Evolutionary conservation across 1,140 invertebrate genomes (phyloP).

Genomic region (Acyrthosiphon pisum): DNA sequence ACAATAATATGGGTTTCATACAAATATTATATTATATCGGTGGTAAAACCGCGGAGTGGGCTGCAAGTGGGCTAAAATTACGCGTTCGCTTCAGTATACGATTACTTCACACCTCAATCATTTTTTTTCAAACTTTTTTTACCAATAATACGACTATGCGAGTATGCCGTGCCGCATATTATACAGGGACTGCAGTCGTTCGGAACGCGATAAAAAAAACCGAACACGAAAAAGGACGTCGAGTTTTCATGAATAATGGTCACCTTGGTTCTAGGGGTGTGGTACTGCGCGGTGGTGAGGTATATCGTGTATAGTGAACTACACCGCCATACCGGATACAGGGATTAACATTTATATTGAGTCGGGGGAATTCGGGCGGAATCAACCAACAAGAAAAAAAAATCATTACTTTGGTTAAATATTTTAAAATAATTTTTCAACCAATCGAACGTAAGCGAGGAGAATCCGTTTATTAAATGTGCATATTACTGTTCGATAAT

Average conservation of each 20-base stretch:
- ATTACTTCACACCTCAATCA: not conserved
- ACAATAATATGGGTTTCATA: not conserved
- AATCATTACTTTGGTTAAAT: not conserved
- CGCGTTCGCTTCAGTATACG: not conserved
- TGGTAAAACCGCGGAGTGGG: not conserved
- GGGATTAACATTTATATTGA: conserved; percentile 49
- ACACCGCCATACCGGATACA: conserved; percentile 23
- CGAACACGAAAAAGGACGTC: conserved; percentile 9
- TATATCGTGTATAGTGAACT: not conserved
- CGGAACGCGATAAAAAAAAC: not conserved
- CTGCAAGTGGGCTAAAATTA: not conserved
- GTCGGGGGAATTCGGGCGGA: not conserved
- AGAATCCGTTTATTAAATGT: not conserved
- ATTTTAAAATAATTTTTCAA: not conserved
- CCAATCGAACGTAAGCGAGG: not conserved
- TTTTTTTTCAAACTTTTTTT: not conserved
- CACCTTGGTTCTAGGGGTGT: not conserved
- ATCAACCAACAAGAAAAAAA: not conserved
- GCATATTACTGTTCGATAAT: not conserved
- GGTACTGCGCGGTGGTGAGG: not conserved
- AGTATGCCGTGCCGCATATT: not conserved
- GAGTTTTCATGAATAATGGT: not conserved
- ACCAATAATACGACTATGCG: not conserved
- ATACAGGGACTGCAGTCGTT: not conserved
- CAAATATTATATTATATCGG: not conserved